phyloP scores from a whole-genome alignment of 2,113 vertebrate species.

The Archilochus colubris region DNA sequence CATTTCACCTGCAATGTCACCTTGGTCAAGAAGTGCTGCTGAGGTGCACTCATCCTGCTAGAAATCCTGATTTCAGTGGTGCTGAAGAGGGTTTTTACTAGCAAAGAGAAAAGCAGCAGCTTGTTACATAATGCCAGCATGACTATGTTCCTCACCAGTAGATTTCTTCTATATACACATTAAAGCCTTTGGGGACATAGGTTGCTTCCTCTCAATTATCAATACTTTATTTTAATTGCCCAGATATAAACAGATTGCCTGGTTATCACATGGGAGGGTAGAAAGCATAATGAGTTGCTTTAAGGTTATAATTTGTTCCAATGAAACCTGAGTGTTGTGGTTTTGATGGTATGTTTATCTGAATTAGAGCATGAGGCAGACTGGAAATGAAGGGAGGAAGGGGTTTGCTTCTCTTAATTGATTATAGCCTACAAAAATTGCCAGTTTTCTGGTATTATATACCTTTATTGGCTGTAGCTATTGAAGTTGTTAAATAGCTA shows the following conservation, averaged over 20 bases:
- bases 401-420: background rate
- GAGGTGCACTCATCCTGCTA: background rate
- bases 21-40: background rate
- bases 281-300: background rate
- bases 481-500: background rate
- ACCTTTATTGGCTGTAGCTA: background rate
- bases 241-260: background rate
- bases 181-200: background rate
- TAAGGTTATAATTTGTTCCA: background rate
- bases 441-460: background rate
- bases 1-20: background rate
- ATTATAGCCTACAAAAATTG: background rate
- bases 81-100: background rate
- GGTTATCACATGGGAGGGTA: background rate
- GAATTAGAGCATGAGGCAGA: background rate
- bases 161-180: background rate
- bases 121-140: background rate
- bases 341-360: background rate
- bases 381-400: background rate
- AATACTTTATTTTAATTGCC: background rate
- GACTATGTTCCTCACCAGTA: background rate
- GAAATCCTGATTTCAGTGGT: background rate
- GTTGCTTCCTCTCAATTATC: background rate
- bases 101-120: background rate
- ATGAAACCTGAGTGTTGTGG: background rate